Base-by-base conservation (phyloP, 1,140 invertebrate species). In the Heliconius hewitsoni region DNA sequence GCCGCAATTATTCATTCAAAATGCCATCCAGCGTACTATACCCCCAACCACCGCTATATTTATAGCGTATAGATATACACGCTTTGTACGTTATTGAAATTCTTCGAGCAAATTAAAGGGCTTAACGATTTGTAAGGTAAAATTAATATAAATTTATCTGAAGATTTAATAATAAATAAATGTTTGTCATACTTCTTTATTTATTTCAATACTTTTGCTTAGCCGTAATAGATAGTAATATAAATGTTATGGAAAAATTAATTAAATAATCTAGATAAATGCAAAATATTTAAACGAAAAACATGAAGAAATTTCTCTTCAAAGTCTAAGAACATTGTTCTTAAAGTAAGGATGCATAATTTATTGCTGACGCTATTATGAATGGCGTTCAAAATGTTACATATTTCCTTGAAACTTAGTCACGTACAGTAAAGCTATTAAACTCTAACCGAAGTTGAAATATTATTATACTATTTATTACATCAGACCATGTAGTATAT, bases 1-100 rank as follows among this genome's bases (percentile, higher is more conserved):
- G 83, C 81, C 83, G 85, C 90, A 87, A 92, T 93, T 92, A 93
- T 92, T 93, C 90, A 92, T 93, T 90, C 86, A 85, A 89, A 91
- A 92, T 91, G 87, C 88, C 90, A 92, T 90, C 81, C 82, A 80
- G 81, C 81, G 84, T 84, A 81, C 83, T 85, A 82, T 82, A 79
- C 85, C 84, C 42, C 86, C 83, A 81, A 83, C 78, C 82, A 74
- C 79, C 81, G 74, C 83, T 81, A 81, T 52, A 79, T 81, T 81
- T 74, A 78, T 80, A 72, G 71, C 30, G 55, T 82, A 81, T 80
- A 82, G 71, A 72, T 74, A 78, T 74, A 77, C 66, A 42, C 52
- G 78, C 71, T 80, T 80, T 60, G 74, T 80, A 76, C 71, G 66
- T 46, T 80, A 78, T 85, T 82, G 80, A 74, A 76, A 83, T 82